These are phyloP conservation scores for Epistrophe eligans DNA, from an alignment of 2,888 invertebrate genomes.

Conservation along the genomic window DNA sequence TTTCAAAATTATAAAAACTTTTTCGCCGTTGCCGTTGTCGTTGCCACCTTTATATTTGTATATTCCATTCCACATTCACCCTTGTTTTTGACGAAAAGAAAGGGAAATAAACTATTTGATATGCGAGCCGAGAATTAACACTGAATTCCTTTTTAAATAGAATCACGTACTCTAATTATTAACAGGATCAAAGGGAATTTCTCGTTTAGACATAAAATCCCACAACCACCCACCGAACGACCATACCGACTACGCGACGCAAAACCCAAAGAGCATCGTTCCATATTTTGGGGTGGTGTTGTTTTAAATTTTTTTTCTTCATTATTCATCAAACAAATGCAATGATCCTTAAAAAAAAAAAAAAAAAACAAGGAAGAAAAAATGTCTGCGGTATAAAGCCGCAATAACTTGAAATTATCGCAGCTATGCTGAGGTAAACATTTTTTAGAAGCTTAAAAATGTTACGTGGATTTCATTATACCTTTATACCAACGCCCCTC, in stretches of 20 bases:
- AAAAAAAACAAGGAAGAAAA: not conserved
- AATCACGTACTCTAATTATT: constrained; percentile 75
- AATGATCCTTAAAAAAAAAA: constrained; percentile 28
- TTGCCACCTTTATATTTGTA: not conserved
- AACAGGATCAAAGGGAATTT: constrained; percentile 73
- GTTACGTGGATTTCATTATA: constrained; percentile 25
- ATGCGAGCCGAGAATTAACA: constrained; percentile 68
- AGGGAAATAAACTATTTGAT: constrained; percentile 65
- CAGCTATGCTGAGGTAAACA: constrained; percentile 65
- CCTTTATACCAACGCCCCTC: not conserved
- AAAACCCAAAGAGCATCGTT: too few relatives aligned
- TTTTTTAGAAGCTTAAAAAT: constrained; percentile 34
- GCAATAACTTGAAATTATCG: constrained; percentile 73
- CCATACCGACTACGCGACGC: not conserved
- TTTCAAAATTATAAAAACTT: constrained; percentile 54
- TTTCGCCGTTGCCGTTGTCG: constrained; percentile 12
- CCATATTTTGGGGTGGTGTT: constrained; percentile 1
- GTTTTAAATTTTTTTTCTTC: constrained; percentile 21
- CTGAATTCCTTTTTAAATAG: constrained; percentile 67
- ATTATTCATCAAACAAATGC: constrained; percentile 37
- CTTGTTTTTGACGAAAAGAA: constrained; percentile 8
- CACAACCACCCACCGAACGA: not conserved
- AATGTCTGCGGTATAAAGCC: constrained; percentile 56
- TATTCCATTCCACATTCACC: not conserved
- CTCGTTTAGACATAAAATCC: constrained; percentile 26